Base-by-base conservation (phyloP, 2,113 vertebrate species). In the Glareola pratincola region DNA sequence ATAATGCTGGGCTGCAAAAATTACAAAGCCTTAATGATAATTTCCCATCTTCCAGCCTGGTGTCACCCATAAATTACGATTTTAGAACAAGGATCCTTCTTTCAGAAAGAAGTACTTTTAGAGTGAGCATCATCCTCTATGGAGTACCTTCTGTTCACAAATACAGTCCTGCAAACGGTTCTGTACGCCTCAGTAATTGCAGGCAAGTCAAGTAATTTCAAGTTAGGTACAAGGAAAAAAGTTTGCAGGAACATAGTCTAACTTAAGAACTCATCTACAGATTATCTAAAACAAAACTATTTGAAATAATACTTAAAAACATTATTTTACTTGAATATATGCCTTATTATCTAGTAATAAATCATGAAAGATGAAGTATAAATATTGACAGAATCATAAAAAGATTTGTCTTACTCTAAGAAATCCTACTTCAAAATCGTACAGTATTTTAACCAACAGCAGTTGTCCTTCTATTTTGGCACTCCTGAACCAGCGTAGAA, bases 381-480 rank as follows among this genome's bases (percentile, higher is more conserved):
- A 98, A 98, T 97, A 98, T 81, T 81, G 74, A 89, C 93, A 95
- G 95, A 86, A 69, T 96, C 71, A 96, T 97, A 97, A 96, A 98
- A 97, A 98, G n/a, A 94, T n/a, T 92, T 82, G 16, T 94, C 79
- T 95, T 95, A 95, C 57, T 97, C 92, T 96, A 97, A 97, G 95
- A 97, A 98, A 97, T 82, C 66, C 83, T 92, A 96, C 92, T 95
- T 97, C 83, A 96, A 97, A 97, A 75, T 53, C 18, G 2, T 95
- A 95, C 60, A 96, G 50, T 85, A 92, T 88, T 66, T 96, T 95
- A 94, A 85, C 85, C 45, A 64, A 78, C 90, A 85, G 63, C 39
- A 91, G 85, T 56, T 51, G 24, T 82, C 85, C 54, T 94, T 86
- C 83, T 94, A 72, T 84, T 97, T 97, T 97, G 97, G 96, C 97